These are phyloP conservation scores for Piliocolobus tephrosceles DNA, from an alignment of 2,113 vertebrate genomes.

Conservation along the genomic window DNA sequence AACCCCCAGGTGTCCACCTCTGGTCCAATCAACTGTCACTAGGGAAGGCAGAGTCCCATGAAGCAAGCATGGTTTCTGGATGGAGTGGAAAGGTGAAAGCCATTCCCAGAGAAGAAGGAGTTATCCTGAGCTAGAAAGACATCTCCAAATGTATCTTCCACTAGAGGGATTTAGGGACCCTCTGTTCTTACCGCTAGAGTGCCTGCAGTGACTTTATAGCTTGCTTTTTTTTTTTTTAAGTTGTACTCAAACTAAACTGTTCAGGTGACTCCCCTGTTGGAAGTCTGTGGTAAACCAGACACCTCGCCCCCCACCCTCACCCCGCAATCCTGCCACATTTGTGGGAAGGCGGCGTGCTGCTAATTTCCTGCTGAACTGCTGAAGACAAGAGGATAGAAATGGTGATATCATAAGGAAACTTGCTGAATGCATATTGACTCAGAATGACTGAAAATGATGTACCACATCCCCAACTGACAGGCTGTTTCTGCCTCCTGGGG, in stretches of 20 bases:
- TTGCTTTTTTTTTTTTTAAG: not conserved
- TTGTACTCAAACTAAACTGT: not conserved
- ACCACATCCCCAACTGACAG: not conserved
- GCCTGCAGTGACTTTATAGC: not conserved
- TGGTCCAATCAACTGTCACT: not conserved
- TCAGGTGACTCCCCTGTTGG: slow-evolving; percentile 11
- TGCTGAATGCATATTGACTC: slow-evolving; percentile 18
- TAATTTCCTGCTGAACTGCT: slow-evolving; percentile 51
- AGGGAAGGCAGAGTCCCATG: not conserved
- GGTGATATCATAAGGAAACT: slow-evolving; percentile 1
- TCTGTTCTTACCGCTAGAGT: not conserved
- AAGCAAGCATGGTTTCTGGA: not conserved
- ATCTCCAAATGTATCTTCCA: not conserved
- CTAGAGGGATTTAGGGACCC: not conserved
- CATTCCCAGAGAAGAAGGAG: not conserved
- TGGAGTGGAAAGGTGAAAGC: not conserved
- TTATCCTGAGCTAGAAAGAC: not conserved
- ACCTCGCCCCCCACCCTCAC: not conserved
- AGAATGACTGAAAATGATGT: not conserved
- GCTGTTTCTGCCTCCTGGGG: not conserved
- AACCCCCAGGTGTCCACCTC: not conserved
- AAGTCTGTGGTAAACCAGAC: slow-evolving; percentile 34
- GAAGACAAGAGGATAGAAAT: not conserved
- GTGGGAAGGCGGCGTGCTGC: not conserved
- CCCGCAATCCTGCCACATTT: slow-evolving; percentile 34